Conservation (phyloP, 1,140 invertebrate species). For the Drosophila insularis region DNA sequence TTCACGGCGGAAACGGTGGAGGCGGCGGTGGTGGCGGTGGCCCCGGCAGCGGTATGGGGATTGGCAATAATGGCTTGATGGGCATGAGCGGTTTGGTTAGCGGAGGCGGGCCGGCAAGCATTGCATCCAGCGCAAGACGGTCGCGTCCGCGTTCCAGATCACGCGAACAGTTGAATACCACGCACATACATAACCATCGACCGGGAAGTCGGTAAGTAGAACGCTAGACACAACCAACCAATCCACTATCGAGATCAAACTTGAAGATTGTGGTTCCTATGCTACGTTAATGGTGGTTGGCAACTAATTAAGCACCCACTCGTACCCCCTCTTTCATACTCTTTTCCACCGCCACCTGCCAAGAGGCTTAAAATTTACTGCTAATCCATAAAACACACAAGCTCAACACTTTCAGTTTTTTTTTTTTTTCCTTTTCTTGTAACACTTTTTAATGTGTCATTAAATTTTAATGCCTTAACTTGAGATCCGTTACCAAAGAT, state of each 20-base stretch:
- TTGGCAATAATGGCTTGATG: constrained; percentile 59
- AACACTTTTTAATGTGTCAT: constrained; percentile 10
- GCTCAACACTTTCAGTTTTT: constrained; percentile 4
- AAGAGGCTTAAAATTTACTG: constrained; percentile 28
- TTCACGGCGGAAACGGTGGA: constrained; percentile 83
- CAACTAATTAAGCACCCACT: constrained; percentile 7
- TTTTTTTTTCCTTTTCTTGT: not conserved
- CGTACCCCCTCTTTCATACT: not conserved
- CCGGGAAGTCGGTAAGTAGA: constrained; percentile 84
- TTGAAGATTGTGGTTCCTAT: not conserved
- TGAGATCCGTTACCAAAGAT: not conserved
- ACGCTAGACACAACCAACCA: constrained; percentile 16
- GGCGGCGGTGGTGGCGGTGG: constrained; percentile 74
- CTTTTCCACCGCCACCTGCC: constrained; percentile 9
- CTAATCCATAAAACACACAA: constrained; percentile 3
- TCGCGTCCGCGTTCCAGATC: constrained; percentile 87
- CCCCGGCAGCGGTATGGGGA: constrained; percentile 35
- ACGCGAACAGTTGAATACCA: constrained; percentile 83
- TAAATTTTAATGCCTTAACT: not conserved
- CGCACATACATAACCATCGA: constrained; percentile 83
- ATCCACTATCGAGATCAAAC: constrained; percentile 1
- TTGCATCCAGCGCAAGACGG: constrained; percentile 87
- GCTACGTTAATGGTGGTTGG: constrained; percentile 7
- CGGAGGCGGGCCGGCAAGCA: constrained; percentile 79
- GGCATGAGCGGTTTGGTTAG: constrained; percentile 70